Evolutionary conservation across 1,140 invertebrate species (phyloP).

Genomic region (Drosophila pallidifrons): DNA sequence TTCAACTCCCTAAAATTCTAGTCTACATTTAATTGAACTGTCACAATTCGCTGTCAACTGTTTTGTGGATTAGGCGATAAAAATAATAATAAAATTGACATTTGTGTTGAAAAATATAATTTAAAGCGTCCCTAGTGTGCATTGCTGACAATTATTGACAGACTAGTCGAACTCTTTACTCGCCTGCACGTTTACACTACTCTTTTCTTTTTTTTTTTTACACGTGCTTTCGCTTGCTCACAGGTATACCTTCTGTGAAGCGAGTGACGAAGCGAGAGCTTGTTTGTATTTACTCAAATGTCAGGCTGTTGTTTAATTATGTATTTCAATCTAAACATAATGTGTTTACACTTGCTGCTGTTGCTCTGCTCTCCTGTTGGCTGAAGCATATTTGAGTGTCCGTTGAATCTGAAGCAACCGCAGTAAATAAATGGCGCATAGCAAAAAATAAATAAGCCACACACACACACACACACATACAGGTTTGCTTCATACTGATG

Average conservation of each 20-base stretch:
- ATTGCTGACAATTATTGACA: slow-evolving; percentile 18
- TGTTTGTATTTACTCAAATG: slow-evolving; percentile 57
- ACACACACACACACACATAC: slow-evolving; percentile 13
- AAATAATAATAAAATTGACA: slow-evolving; percentile 17
- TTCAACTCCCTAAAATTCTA: background rate
- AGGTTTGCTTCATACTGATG: background rate
- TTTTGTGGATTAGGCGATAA: slow-evolving; percentile 12
- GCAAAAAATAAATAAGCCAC: slow-evolving; percentile 61
- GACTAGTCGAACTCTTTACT: background rate
- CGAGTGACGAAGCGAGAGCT: slow-evolving; percentile 8
- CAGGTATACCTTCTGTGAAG: background rate
- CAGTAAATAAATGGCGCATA: slow-evolving; percentile 61
- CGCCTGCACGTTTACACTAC: slow-evolving; percentile 4
- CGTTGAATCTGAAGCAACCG: slow-evolving; percentile 41
- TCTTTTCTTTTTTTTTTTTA: background rate
- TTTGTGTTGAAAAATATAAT: slow-evolving; percentile 6
- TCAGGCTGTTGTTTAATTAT: slow-evolving; percentile 63
- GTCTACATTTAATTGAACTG: slow-evolving; percentile 25
- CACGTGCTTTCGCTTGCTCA: background rate
- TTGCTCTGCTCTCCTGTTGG: slow-evolving; percentile 14
- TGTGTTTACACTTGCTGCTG: slow-evolving; percentile 39
- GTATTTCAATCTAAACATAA: slow-evolving; percentile 63
- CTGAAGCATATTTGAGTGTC: slow-evolving; percentile 55
- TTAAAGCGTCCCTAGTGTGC: slow-evolving; percentile 18
- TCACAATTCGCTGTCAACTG: background rate